Conservation (phyloP, 2,113 vertebrate species). For the Taurulus bubalis region DNA sequence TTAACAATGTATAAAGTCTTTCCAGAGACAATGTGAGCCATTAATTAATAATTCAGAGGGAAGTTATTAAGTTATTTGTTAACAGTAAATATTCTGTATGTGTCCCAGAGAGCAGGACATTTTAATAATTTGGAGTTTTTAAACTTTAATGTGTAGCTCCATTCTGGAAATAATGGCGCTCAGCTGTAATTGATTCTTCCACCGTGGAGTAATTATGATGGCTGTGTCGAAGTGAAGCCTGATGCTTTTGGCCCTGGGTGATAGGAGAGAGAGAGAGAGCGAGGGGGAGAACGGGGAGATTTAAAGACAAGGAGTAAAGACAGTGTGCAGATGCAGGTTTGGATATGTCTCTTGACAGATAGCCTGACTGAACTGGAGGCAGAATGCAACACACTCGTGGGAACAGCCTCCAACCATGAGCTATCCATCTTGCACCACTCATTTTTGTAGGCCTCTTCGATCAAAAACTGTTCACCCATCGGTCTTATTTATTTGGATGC, state of each 20-base stretch:
- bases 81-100: conserved; percentile 84
- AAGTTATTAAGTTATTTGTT: conserved; percentile 86
- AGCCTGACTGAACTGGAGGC: conserved; percentile 38
- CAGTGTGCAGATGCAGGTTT: conserved; percentile 25
- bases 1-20: conserved; percentile 75
- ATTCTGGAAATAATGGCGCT: conserved; percentile 80
- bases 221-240: conserved; percentile 57
- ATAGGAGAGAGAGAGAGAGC: conserved; percentile 25
- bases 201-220: conserved; percentile 74
- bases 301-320: conserved; percentile 46
- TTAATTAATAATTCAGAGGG: conserved; percentile 79
- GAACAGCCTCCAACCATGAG: conserved; percentile 47
- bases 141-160: conserved; percentile 81
- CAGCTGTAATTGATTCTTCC: conserved; percentile 82
- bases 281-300: conserved; percentile 27
- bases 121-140: conserved; percentile 80
- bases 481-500: conserved; percentile 27
- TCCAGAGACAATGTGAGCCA: conserved; percentile 62
- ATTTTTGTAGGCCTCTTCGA: conserved; percentile 24
- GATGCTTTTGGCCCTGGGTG: conserved; percentile 70
- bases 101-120: conserved; percentile 79
- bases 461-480: conserved; percentile 16
- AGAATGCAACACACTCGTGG: conserved; percentile 35
- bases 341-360: conserved; percentile 52
- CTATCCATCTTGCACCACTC: conserved; percentile 32